Evolutionary conservation across 2,113 vertebrate species (phyloP).

Genomic region (Macroglossus sobrinus): DNA sequence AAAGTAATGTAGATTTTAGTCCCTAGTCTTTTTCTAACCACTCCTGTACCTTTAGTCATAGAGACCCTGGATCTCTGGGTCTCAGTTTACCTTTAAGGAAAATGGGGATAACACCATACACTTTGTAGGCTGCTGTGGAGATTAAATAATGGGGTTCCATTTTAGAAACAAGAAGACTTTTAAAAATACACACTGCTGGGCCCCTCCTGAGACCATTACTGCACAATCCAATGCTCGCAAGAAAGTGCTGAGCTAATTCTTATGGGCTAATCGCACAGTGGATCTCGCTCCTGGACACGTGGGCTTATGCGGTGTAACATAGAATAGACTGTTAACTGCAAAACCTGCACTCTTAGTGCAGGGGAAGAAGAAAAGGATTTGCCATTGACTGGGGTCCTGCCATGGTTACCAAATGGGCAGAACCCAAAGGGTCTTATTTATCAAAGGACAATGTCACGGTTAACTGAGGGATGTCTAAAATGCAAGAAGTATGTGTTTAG

Average conservation of each 20-base stretch:
- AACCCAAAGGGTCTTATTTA: neutral
- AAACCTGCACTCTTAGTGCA: neutral
- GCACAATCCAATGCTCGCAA: neutral
- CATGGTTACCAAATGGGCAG: neutral
- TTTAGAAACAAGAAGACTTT: neutral
- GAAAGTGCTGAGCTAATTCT: neutral
- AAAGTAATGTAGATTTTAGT: neutral
- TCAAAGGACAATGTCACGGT: neutral
- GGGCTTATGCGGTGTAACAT: neutral
- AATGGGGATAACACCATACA: neutral
- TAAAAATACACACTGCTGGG: neutral
- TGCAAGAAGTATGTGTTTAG: neutral
- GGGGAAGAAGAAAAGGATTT: neutral
- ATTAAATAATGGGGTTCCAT: neutral
- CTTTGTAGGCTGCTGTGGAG: neutral
- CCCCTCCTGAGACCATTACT: neutral
- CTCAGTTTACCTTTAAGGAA: neutral
- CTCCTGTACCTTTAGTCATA: neutral
- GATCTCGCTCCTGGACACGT: neutral
- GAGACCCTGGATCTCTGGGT: neutral
- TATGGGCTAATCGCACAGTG: neutral
- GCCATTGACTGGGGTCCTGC: neutral
- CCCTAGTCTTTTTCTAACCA: neutral
- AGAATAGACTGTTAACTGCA: neutral
- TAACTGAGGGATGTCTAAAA: neutral